Evolutionary conservation across 2,113 vertebrate genomes (phyloP).

Genomic region (Chlamydotis undulata): DNA sequence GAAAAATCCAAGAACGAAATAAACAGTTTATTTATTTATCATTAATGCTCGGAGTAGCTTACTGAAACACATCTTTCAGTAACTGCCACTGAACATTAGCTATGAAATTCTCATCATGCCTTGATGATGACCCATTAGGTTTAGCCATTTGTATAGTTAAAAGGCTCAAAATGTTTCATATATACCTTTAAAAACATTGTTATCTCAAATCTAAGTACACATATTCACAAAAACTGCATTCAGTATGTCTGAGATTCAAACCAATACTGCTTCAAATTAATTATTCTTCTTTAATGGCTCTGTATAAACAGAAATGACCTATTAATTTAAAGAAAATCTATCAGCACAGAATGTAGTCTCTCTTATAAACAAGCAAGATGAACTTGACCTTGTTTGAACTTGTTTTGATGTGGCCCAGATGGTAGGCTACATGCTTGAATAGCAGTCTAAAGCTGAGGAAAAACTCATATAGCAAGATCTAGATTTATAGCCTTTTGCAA

Average conservation of each 20-base stretch:
- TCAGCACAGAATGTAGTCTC: conserved; percentile 76
- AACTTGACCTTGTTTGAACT: conserved; percentile 95
- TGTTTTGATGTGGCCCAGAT: conserved; percentile 97
- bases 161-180: neutral
- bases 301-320: conserved; percentile 80
- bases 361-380: conserved; percentile 85
- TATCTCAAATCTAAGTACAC: neutral
- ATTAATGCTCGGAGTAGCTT: conserved; percentile 21
- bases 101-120: conserved; percentile 32
- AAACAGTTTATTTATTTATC: conserved; percentile 59
- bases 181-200: conserved; percentile 35
- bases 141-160: conserved; percentile 37
- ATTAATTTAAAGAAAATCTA: conserved; percentile 83
- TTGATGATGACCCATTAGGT: conserved; percentile 31
- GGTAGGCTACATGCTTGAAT: conserved; percentile 96
- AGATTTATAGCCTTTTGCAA: conserved; percentile 98
- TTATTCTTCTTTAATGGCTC: conserved; percentile 78
- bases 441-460: conserved; percentile 91
- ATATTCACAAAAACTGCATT: conserved; percentile 54
- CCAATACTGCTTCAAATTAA: conserved; percentile 73
- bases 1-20: conserved; percentile 46
- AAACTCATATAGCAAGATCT: conserved; percentile 88
- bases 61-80: conserved; percentile 30
- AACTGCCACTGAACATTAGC: conserved; percentile 48
- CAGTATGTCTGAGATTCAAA: conserved; percentile 48